phyloP scores from a whole-genome alignment of 2,888 invertebrate genomes.

The Dynastes grantii region DNA sequence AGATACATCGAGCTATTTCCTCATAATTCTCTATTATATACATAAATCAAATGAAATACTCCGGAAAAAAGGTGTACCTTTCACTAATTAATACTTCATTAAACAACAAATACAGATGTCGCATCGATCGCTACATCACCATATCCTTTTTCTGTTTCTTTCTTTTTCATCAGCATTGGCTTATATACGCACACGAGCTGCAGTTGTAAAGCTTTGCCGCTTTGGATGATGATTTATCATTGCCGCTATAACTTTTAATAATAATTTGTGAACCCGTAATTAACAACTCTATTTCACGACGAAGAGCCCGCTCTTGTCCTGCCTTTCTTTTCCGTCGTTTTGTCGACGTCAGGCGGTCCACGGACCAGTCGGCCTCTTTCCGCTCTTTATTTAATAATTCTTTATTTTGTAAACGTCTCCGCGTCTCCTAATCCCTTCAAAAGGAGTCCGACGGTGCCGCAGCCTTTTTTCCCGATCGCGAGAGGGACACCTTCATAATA shows the following conservation, averaged over 20 bases:
- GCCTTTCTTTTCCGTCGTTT: constrained; percentile 27
- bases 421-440: constrained; percentile 58
- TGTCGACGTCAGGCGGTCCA: constrained; percentile 42
- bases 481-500: constrained; percentile 36
- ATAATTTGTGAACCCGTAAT: constrained; percentile 54
- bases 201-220: too few relatives aligned
- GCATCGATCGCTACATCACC: too few relatives aligned
- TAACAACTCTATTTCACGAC: constrained; percentile 55
- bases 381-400: constrained; percentile 59
- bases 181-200: too few relatives aligned
- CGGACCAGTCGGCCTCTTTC: constrained; percentile 51
- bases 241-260: constrained; percentile 26
- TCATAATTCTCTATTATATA: neutral
- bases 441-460: constrained; percentile 53
- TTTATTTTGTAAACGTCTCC: constrained; percentile 60
- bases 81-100: constrained; percentile 7
- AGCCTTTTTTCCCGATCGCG: constrained; percentile 24
- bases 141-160: too few relatives aligned
- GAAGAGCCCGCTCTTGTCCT: too few relatives aligned
- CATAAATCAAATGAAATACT: neutral
- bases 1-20: too few relatives aligned
- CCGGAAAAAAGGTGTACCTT: neutral
- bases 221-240: constrained; percentile 24
- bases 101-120: neutral
- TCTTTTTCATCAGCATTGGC: too few relatives aligned